These are phyloP conservation scores for Eristalinus aeneus DNA, from an alignment of 2,888 invertebrate species.

Conservation along the genomic window DNA sequence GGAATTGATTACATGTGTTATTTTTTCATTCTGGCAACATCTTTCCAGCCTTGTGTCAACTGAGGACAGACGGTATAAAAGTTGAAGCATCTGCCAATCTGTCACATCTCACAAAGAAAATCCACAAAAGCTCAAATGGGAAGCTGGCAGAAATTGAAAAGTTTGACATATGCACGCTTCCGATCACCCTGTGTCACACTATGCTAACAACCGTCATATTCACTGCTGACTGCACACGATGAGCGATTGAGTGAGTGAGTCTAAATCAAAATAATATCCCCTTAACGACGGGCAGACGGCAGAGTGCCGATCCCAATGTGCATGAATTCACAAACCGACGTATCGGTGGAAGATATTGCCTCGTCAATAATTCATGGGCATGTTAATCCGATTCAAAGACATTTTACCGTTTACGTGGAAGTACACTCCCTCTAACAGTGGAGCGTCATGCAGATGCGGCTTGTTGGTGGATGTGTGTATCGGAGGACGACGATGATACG, in stretches of 20 bases:
- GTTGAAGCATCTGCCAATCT: neutral
- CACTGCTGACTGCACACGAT: neutral
- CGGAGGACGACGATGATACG: slow-evolving; percentile 25
- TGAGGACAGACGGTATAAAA: too few species aligned
- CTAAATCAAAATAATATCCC: neutral
- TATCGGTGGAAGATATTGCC: slow-evolving; percentile 41
- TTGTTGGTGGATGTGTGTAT: neutral
- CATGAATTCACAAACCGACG: neutral
- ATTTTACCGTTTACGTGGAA: slow-evolving; percentile 61
- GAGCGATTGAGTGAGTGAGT: neutral
- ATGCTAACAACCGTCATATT: neutral
- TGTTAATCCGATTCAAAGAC: slow-evolving; percentile 62
- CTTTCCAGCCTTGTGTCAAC: neutral
- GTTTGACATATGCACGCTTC: neutral
- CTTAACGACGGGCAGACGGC: neutral
- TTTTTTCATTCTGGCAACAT: neutral
- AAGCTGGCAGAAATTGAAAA: neutral
- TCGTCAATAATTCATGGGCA: slow-evolving; percentile 68
- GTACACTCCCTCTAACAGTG: slow-evolving; percentile 25
- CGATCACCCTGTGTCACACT: neutral
- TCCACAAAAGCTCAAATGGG: neutral
- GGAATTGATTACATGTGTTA: neutral
- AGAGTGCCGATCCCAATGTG: neutral
- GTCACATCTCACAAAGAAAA: neutral
- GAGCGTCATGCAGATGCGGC: slow-evolving; percentile 9